A percentile compares a stretch with the other conserved stretches of the same genome.
Conservation (phyloP, 1,140 invertebrate genomes). For the Brachionus sp. region DNA sequence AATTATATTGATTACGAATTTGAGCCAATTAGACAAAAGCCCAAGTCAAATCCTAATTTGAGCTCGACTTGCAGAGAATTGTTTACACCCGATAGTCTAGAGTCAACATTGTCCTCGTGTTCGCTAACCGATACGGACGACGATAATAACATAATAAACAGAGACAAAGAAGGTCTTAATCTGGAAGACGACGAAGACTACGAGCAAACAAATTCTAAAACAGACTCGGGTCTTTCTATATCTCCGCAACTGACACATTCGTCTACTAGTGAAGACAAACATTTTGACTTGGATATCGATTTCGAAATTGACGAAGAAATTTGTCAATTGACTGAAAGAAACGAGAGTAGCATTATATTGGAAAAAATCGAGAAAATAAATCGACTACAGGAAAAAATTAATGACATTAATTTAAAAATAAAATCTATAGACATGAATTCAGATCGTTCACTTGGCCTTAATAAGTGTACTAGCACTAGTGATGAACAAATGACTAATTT, state of each 20-base stretch:
- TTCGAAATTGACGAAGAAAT: conserved; percentile 37
- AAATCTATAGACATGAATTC: conserved; percentile 39
- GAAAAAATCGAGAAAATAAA: conserved; percentile 41
- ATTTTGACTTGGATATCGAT: conserved; percentile 15
- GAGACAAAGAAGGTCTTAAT: background rate
- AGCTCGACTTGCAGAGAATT: background rate
- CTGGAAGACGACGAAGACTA: background rate
- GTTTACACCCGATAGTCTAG: conserved; percentile 39
- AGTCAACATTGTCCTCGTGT: background rate
- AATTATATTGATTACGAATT: background rate
- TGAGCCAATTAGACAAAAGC: conserved; percentile 23
- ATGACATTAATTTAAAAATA: conserved; percentile 27
- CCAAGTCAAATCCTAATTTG: conserved; percentile 5
- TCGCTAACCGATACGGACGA: background rate
- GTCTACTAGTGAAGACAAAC: conserved; percentile 11
- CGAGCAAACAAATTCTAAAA: background rate
- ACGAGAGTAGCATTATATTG: conserved; percentile 10
- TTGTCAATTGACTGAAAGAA: conserved; percentile 11
- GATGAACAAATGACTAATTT: too few relatives aligned
- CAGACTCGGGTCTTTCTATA: conserved; percentile 11
- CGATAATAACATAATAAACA: background rate
- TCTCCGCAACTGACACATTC: conserved; percentile 17
- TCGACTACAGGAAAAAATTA: conserved; percentile 31
- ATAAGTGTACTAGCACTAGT: too few relatives aligned
- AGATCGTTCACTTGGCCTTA: background rate